A percentile compares a stretch with the other conserved stretches of the same genome.
Evolutionary conservation across 2,113 vertebrate species (phyloP).

Genomic region (Chitala chitala): DNA sequence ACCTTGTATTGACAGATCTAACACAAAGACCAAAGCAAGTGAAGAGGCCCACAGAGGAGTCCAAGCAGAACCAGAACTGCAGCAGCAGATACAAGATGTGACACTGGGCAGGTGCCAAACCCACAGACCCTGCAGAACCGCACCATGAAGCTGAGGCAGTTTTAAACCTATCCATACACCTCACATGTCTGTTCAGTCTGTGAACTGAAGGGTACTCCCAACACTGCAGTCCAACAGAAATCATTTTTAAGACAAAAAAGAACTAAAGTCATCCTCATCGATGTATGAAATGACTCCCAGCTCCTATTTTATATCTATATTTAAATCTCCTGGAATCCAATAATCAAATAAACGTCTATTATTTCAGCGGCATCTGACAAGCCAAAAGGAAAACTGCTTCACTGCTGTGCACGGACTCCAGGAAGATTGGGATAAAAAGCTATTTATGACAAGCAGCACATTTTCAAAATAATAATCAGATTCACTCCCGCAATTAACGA

Average conservation of each 20-base stretch:
- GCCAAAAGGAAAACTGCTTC: not conserved
- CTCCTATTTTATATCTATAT: not conserved
- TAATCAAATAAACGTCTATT: not conserved
- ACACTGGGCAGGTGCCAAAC: no score
- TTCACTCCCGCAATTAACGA: not conserved
- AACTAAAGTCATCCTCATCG: not conserved
- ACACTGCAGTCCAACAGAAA: not conserved
- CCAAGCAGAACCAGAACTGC: not conserved
- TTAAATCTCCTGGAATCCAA: not conserved
- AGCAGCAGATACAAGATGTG: not conserved
- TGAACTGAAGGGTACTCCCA: not conserved
- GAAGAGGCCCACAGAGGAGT: not conserved
- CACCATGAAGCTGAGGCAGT: not conserved
- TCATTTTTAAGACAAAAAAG: not conserved
- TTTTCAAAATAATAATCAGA: not conserved
- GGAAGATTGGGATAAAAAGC: constrained; percentile 8
- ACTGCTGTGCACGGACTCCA: not conserved
- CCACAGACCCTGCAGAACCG: not conserved
- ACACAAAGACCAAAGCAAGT: no score
- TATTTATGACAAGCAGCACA: not conserved
- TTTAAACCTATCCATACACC: not conserved
- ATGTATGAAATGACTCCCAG: constrained; percentile 4
- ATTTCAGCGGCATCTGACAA: not conserved
- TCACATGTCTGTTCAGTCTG: not conserved
- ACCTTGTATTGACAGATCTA: no score